These are phyloP conservation scores for Sebastes vulpes DNA, from an alignment of 2,797 vertebrate genomes.

Conservation along the genomic window DNA sequence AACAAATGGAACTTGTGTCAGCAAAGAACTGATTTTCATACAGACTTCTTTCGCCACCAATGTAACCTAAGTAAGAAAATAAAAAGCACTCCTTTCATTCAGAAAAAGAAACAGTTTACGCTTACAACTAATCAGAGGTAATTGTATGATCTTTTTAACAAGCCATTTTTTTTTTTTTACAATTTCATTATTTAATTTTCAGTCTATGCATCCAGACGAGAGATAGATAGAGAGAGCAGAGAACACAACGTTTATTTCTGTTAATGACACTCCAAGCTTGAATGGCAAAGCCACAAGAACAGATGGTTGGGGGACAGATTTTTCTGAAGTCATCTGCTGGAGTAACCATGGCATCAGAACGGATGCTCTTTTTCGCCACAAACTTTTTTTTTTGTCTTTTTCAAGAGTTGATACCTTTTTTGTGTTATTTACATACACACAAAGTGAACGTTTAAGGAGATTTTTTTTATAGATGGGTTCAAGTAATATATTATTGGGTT, in stretches of 20 bases:
- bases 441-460: conserved; percentile 91
- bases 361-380: conserved; percentile 86
- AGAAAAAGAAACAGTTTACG: conserved; percentile 96
- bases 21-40: conserved; percentile 99
- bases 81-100: conserved; percentile 99
- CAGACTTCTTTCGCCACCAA: conserved; percentile 99
- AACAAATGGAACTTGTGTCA: conserved; percentile 99
- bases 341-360: conserved; percentile 91
- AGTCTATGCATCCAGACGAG: conserved; percentile 99
- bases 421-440: conserved; percentile 97
- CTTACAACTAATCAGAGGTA: conserved; percentile 99
- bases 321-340: conserved; percentile 91
- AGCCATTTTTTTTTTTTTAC: conserved; percentile 91
- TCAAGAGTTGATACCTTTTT: conserved; percentile 84
- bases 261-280: conserved; percentile 98
- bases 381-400: conserved; percentile 82
- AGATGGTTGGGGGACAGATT: conserved; percentile 92
- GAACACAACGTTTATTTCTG: conserved; percentile 98
- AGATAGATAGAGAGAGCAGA: conserved; percentile 96
- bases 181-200: conserved; percentile 94
- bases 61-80: conserved; percentile 99
- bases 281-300: conserved; percentile 95
- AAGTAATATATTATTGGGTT: conserved; percentile 98
- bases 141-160: conserved; percentile 99
- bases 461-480: conserved; percentile 93